Percentiles rank a stretch among this genome's conserved stretches.
phyloP scores from a whole-genome alignment of 2,797 vertebrate species.

The Limosa lapponica region DNA sequence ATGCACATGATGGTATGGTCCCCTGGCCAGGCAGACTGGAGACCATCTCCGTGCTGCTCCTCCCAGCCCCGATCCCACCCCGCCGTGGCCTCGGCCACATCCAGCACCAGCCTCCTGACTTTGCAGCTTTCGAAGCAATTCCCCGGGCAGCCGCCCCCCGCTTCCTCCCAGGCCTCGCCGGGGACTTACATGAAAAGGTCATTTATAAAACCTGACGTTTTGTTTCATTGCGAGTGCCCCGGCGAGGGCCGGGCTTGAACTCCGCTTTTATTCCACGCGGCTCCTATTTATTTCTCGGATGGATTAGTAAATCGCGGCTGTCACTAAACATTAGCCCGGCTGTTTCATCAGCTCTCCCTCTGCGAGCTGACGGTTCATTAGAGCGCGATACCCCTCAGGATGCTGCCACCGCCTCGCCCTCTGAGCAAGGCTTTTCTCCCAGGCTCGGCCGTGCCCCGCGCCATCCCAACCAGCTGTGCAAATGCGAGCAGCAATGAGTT shows the following conservation, averaged over 20 bases:
- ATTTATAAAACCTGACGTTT: not conserved
- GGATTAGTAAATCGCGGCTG: not conserved
- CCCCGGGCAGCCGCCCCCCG: not conserved
- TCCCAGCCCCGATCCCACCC: not conserved
- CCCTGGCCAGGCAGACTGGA: not conserved
- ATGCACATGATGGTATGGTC: fast-evolving
- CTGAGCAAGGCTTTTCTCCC: not conserved
- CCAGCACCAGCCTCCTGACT: not conserved
- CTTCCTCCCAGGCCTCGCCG: not conserved
- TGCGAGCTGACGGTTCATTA: not conserved
- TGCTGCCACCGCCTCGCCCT: not conserved
- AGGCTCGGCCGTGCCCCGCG: not conserved
- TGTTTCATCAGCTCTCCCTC: not conserved
- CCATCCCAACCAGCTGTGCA: not conserved
- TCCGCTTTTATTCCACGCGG: not conserved
- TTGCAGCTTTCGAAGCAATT: not conserved
- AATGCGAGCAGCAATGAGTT: not conserved
- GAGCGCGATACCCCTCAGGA: not conserved
- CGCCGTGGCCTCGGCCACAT: fast-evolving
- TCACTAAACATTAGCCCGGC: not conserved
- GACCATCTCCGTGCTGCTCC: not conserved
- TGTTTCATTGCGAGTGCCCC: not conserved
- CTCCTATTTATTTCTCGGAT: not conserved
- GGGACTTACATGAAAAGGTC: not conserved
- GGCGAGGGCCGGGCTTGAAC: not conserved